Base-by-base conservation (phyloP, 1,140 invertebrate genomes). In the Holcopasites calliopsidis region DNA sequence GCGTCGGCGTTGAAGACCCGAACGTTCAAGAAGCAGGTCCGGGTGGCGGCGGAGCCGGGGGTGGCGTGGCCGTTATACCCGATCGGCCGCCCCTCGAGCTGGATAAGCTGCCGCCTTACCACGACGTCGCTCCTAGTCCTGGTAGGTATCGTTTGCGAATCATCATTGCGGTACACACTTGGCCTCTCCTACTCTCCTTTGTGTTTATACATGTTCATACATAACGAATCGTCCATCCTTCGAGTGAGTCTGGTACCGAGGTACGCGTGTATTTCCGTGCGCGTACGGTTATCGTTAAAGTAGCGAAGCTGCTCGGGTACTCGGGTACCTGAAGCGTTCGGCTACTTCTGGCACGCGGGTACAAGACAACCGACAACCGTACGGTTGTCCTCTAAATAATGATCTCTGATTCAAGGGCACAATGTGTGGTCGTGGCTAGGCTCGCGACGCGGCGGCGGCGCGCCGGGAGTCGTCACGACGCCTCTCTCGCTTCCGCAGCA, bases 351-450 rank as follows among this genome's bases (percentile, higher is more conserved):
- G 44, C 5, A n/a, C 44, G 1, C 44, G 4, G 44, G 16, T n/a
- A n/a, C 44, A 18, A 18, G n/a, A n/a, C n/a, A n/a, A n/a, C n/a
- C n/a, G n/a, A n/a, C n/a, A n/a, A n/a, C n/a, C n/a, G n/a, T n/a
- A n/a, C n/a, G n/a, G n/a, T n/a, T n/a, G n/a, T n/a, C n/a, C n/a
- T n/a, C n/a, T n/a, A n/a, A n/a, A n/a, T n/a, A n/a, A n/a, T n/a
- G n/a, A n/a, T n/a, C n/a, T n/a, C n/a, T 61, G 57, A 77, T 71
- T 84, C 70, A 83, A 92, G 91, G 91, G 16, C 91, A 91, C 87
- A 92, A 92, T 42, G 94, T 94, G 8, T 95, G 94, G 94, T 94
- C 94, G 11, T 95, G 94, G 94, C 80, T 94, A 44, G 92, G 94
- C 28, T 93, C 93, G 16, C 91, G 93, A 69, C 90, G 94, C 13